Conservation (phyloP, 1,140 invertebrate species). For the Magallana angulata region DNA sequence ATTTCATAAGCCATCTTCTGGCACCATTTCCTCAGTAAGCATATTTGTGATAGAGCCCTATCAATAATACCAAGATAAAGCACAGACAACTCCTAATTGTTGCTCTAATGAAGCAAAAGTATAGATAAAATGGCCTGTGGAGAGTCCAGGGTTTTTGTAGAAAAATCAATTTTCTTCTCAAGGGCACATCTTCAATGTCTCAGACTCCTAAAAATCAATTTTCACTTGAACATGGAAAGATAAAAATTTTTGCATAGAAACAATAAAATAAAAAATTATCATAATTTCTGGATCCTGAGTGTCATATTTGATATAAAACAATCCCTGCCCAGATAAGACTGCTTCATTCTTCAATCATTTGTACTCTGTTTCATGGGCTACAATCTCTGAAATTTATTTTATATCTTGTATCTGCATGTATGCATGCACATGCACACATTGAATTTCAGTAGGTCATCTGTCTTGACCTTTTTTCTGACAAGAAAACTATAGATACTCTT, state of each 20-base stretch:
- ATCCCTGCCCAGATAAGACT: too few species aligned
- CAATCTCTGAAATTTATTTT: too few species aligned
- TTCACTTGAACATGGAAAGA: background rate
- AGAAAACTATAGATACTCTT: too few species aligned
- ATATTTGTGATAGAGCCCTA: background rate
- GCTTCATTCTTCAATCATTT: too few species aligned
- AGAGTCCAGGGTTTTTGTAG: background rate
- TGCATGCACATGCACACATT: too few species aligned
- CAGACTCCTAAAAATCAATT: background rate
- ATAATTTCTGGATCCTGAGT: conserved; percentile 3
- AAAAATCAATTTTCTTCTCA: conserved; percentile 15
- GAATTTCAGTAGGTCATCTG: too few species aligned
- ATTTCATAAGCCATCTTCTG: conserved; percentile 19
- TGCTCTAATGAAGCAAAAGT: conserved; percentile 3
- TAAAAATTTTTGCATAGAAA: background rate
- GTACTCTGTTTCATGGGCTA: too few species aligned
- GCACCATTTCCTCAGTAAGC: conserved; percentile 10
- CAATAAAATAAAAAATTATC: background rate
- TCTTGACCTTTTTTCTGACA: too few species aligned
- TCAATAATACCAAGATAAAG: conserved; percentile 13
- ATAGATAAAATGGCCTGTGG: conserved; percentile 16
- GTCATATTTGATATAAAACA: background rate
- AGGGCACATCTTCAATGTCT: background rate
- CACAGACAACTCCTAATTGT: conserved; percentile 11
- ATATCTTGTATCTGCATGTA: too few species aligned